A percentile compares a stretch with the other conserved stretches of the same genome.
Conservation (phyloP, 2,888 invertebrate genomes). For the Lepidonotus clava region DNA sequence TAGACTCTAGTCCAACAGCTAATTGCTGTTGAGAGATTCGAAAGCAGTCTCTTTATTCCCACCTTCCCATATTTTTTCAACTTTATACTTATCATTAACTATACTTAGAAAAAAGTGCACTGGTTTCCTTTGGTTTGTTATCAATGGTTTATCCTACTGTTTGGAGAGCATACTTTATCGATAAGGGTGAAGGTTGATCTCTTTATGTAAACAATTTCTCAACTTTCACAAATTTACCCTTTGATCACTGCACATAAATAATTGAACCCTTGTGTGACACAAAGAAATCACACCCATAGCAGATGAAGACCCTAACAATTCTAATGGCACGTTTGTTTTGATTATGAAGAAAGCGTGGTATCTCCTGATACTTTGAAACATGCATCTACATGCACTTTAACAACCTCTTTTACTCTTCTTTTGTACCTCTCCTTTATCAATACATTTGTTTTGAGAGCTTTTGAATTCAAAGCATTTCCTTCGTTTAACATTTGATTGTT, state of each 20-base stretch:
- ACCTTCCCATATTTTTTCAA: conserved; percentile 33
- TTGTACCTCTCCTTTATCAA: neutral
- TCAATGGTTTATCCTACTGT: neutral
- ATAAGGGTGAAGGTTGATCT: conserved; percentile 27
- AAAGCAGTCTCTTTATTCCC: conserved; percentile 21
- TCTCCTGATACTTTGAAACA: neutral
- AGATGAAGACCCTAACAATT: neutral
- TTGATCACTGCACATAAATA: conserved; percentile 19
- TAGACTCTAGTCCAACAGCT: conserved; percentile 82
- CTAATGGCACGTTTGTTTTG: neutral
- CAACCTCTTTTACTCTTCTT: neutral
- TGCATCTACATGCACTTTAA: neutral
- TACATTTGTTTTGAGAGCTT: neutral
- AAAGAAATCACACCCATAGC: neutral
- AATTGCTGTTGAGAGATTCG: neutral
- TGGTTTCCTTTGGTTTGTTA: conserved; percentile 18
- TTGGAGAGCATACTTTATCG: neutral
- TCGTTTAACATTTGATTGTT: neutral
- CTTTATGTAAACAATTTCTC: neutral
- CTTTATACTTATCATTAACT: neutral
- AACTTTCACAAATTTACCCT: neutral
- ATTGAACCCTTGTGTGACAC: neutral
- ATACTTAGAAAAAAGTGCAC: conserved; percentile 1
- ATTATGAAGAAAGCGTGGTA: neutral
- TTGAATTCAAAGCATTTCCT: neutral